Evolutionary conservation across 2,113 vertebrate species (phyloP).

Genomic region (Jacana jacana): DNA sequence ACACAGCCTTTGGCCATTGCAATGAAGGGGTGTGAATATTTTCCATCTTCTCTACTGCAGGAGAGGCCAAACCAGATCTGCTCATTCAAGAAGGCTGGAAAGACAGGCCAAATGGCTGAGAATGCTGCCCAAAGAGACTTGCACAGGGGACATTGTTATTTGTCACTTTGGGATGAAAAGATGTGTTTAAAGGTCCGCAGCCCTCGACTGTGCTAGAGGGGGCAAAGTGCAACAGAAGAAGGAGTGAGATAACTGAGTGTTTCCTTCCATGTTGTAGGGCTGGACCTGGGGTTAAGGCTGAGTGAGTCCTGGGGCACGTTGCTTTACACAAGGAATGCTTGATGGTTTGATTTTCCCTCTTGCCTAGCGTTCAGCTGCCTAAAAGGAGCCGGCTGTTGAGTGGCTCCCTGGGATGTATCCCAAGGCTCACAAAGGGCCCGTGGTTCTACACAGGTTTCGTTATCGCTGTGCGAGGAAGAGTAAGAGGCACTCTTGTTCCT

Average conservation of each 20-base stretch:
- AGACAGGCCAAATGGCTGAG: not conserved
- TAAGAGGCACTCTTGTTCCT: not conserved
- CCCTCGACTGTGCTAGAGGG: not conserved
- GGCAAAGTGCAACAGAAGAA: not conserved
- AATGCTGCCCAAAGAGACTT: not conserved
- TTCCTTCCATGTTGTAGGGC: not conserved
- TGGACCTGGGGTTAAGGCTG: not conserved
- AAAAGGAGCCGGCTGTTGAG: not conserved
- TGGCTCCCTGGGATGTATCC: not conserved
- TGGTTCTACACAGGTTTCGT: not conserved
- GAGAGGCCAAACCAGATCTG: not conserved
- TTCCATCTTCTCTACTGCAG: not conserved
- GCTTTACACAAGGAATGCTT: not conserved
- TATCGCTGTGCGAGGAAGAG: not conserved
- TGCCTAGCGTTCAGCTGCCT: not conserved
- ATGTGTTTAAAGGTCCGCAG: not conserved
- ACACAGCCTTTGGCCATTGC: not conserved
- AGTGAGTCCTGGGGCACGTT: fast-evolving
- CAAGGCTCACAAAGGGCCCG: not conserved
- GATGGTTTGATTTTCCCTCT: not conserved
- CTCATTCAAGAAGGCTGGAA: not conserved
- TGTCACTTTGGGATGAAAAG: not conserved
- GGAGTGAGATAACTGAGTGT: not conserved
- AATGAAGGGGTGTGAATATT: not conserved
- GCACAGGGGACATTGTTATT: not conserved